Percentiles rank a stretch among this genome's conserved stretches.
Evolutionary conservation across 1,140 invertebrate species (phyloP).

Genomic region (Chionoecetes opilio): DNA sequence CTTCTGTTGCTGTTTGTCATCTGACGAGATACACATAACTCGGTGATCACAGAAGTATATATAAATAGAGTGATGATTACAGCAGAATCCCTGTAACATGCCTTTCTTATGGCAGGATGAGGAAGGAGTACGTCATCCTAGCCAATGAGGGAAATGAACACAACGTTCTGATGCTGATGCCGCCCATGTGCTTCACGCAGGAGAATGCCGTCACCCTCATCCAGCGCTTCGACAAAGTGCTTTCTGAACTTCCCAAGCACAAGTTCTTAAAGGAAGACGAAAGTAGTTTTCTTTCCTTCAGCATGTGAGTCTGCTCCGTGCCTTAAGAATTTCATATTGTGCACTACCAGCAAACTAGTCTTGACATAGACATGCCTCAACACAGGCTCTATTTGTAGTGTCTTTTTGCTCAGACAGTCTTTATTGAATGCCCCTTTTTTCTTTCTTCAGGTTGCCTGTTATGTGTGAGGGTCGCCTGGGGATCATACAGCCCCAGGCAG

Average conservation of each 20-base stretch:
- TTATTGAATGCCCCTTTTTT: not conserved
- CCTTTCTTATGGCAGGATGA: constrained; percentile 64
- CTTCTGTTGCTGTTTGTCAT: not conserved
- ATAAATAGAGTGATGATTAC: no score
- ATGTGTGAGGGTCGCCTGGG: constrained; percentile 64
- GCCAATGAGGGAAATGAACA: constrained; percentile 64
- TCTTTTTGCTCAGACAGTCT: not conserved
- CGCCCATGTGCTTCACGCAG: constrained; percentile 71
- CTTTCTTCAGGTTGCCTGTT: not conserved
- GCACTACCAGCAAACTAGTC: no score
- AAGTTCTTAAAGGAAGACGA: not conserved
- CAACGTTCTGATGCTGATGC: constrained; percentile 71
- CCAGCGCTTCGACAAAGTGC: constrained; percentile 55
- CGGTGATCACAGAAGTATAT: no score
- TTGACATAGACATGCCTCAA: no score
- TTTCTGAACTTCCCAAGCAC: constrained; percentile 39
- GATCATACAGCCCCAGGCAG: constrained; percentile 67
- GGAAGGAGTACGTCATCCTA: constrained; percentile 61
- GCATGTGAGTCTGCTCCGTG: constrained; percentile 20
- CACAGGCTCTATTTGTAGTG: not conserved
- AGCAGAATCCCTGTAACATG: no score
- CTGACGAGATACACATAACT: no score
- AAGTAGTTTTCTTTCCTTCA: not conserved
- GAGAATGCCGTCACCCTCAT: constrained; percentile 58
- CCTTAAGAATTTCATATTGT: no score